Evolutionary conservation across 2,888 invertebrate genomes (phyloP), one percentile per base, ranked within the genome.

Genomic region (Rotaria magnacalcarata): DNA sequence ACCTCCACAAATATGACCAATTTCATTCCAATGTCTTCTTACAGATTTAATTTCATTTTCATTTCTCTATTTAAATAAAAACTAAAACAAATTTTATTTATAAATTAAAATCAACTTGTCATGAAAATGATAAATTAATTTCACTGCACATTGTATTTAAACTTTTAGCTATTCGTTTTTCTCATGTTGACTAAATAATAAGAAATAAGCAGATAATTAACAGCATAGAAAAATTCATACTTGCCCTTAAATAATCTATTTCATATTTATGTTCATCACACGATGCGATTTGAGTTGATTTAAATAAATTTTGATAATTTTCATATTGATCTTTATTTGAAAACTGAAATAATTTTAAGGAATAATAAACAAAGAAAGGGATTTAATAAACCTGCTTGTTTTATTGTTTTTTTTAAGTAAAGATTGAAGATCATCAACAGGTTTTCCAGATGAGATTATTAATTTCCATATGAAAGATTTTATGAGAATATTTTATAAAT

Each of bases 121-220:
- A 89, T 41, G 91, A 90, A 50, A 96, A 91, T 11, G 95, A 94
- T 84, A 96, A 94, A 60, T 95, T 95, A 84, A 97, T 92, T 91
- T 97, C 96, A 80, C 94, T 94, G 89, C 96, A 96, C 95, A 97
- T 97, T 2, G 96, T 96, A 92, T 96, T 96, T 86, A 97, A 92
- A 43, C 96, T 96, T 92, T 97, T 97, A 89, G 96, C 94, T 85
- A 97, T 96, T 87, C 96, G 93, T 89, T 95, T 94, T 90, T 97
- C 97, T 97, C 97, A 97, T 87, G 89, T 89, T 88, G 89, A 89
- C 90, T 91, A 88, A 27, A 56, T 84, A 60, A 47, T 21, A 41
- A n/a, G n/a, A n/a, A n/a, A n/a, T n/a, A n/a, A n/a, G n/a, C n/a
- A n/a, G n/a, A n/a, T n/a, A n/a, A n/a, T n/a, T n/a, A 27, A 19